Evolutionary conservation across 2,113 vertebrate species (phyloP).

Genomic region (Charina bottae): DNA sequence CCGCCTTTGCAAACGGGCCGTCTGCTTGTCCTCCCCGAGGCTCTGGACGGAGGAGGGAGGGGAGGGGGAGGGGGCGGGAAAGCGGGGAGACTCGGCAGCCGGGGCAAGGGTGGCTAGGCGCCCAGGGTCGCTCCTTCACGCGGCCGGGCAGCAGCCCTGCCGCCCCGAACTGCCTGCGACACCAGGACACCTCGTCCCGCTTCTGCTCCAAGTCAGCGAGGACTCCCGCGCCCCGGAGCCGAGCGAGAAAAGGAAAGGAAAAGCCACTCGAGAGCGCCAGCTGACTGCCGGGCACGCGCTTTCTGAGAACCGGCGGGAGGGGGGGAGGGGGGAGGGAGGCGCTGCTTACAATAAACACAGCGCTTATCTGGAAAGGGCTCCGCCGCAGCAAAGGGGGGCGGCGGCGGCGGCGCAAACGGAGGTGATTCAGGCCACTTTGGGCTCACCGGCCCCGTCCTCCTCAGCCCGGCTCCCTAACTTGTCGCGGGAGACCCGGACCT

Average conservation of each 20-base stretch:
- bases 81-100: too few species aligned
- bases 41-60: too few species aligned
- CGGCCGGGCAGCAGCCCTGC: neutral
- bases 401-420: neutral
- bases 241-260: neutral
- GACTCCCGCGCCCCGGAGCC: too few species aligned
- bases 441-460: neutral
- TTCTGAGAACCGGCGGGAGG: slow-evolving; percentile 4
- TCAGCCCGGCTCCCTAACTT: neutral
- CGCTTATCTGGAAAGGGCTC: neutral
- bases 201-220: neutral
- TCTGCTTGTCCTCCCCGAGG: too few species aligned
- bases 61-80: too few species aligned
- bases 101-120: too few species aligned
- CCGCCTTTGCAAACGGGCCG: too few species aligned
- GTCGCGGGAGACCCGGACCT: neutral
- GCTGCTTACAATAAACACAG: neutral
- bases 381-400: neutral
- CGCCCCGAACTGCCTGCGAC: neutral
- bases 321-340: too few species aligned
- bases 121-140: neutral
- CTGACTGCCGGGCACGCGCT: neutral
- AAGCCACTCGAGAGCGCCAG: neutral
- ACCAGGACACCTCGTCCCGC: neutral
- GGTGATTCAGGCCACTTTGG: neutral